phyloP scores from a whole-genome alignment of 64 coral and sea anemone species.

The Hydrozoanthus tunicans region DNA sequence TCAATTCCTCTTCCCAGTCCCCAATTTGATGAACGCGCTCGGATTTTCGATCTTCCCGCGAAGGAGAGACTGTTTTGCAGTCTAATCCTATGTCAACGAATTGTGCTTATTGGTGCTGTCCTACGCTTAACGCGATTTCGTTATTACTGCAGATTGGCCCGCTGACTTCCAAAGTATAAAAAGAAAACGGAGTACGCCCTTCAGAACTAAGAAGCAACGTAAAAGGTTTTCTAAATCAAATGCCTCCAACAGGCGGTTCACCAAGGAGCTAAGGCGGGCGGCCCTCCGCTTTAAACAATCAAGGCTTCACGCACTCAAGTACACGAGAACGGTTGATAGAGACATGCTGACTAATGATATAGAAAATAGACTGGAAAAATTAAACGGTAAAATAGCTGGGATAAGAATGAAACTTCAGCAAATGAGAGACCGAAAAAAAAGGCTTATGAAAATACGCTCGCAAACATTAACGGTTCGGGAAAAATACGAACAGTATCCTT shows the following conservation, averaged over 20 bases:
- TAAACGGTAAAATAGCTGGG: slow-evolving; percentile 77
- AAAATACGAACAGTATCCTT: slow-evolving; percentile 72
- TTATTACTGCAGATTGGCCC: background rate
- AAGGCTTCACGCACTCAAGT: background rate
- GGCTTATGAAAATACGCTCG: slow-evolving; percentile 64
- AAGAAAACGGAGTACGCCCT: background rate
- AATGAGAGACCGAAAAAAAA: slow-evolving; percentile 73
- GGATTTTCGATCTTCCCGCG: no score
- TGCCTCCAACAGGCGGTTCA: background rate
- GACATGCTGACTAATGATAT: slow-evolving; percentile 5
- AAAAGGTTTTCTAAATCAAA: slow-evolving; percentile 10
- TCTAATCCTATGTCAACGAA: no score
- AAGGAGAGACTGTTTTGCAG: no score
- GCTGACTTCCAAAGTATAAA: background rate
- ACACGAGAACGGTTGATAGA: background rate
- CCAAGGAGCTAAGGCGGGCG: slow-evolving; percentile 13
- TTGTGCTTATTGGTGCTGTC: background rate
- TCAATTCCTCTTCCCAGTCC: no score
- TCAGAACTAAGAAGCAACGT: slow-evolving; percentile 24
- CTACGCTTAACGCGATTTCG: background rate
- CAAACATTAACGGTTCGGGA: slow-evolving; percentile 45
- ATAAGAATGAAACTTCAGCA: slow-evolving; percentile 53
- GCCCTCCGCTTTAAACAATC: slow-evolving; percentile 24
- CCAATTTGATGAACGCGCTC: no score
- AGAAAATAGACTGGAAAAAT: slow-evolving; percentile 62